A percentile compares a stretch with the other conserved stretches of the same genome.
Conservation (phyloP, 2,797 vertebrate genomes). For the Phyllotis vaccarum region DNA sequence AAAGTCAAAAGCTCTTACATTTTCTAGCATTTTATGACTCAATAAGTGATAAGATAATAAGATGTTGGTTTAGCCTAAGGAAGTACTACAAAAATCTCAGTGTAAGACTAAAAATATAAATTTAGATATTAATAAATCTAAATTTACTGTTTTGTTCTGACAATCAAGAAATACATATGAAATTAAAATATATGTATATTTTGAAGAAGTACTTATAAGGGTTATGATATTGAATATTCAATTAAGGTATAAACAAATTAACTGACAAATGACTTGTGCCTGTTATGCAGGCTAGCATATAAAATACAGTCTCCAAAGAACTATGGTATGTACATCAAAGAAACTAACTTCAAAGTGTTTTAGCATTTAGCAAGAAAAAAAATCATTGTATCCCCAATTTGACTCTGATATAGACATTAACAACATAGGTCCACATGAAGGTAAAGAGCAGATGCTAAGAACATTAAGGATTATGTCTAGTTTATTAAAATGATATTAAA, state of each 20-base stretch:
- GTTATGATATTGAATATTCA: conserved; percentile 44
- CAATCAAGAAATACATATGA: background rate
- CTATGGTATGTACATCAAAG: background rate
- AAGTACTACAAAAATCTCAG: background rate
- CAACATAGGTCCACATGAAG: background rate
- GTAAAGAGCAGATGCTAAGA: conserved; percentile 13
- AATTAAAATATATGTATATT: conserved; percentile 31
- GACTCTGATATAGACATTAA: background rate
- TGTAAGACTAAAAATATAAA: conserved; percentile 1
- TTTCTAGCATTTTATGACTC: conserved; percentile 37
- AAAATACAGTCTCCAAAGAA: conserved; percentile 37
- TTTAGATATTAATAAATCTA: conserved; percentile 61
- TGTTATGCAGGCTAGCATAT: background rate
- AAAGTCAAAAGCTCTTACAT: conserved; percentile 67
- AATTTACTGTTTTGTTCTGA: background rate
- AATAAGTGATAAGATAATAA: conserved; percentile 43
- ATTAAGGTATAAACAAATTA: conserved; percentile 63
- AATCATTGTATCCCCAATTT: conserved; percentile 26
- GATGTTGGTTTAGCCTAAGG: background rate
- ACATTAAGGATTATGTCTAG: background rate
- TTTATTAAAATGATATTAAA: conserved; percentile 30
- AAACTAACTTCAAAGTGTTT: conserved; percentile 11
- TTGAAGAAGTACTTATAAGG: conserved; percentile 42
- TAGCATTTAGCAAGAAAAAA: conserved; percentile 25
- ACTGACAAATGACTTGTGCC: conserved; percentile 35